Evolutionary conservation across 2,797 vertebrate genomes (phyloP).

Genomic region (Sebastes cheni): DNA sequence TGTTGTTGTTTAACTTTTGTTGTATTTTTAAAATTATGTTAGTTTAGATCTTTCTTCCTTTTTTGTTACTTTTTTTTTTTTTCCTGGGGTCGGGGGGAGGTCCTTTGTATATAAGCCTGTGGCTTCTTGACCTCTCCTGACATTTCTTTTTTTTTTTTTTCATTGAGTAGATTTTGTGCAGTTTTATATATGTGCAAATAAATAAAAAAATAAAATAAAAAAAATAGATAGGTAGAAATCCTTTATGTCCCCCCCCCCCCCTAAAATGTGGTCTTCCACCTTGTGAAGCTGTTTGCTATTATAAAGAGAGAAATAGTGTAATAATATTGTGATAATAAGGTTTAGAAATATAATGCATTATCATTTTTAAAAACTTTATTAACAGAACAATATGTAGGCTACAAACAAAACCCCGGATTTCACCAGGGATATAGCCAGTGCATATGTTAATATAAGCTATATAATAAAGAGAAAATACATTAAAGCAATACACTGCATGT

Average conservation of each 20-base stretch:
- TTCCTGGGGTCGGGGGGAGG: rapidly evolving
- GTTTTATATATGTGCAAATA: not conserved
- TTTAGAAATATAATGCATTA: not conserved
- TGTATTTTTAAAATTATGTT: too few species aligned
- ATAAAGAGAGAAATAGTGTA: too few species aligned
- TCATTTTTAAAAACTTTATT: not conserved
- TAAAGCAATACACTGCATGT: not conserved
- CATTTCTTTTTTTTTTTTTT: too few species aligned
- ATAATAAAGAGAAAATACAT: not conserved
- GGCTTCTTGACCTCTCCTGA: too few species aligned
- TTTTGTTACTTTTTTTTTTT: too few species aligned
- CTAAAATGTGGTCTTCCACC: not conserved
- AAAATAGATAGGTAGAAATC: not conserved
- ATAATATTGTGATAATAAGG: not conserved
- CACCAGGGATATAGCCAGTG: not conserved
- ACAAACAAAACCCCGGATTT: not conserved
- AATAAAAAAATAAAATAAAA: not conserved
- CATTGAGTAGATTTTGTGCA: too few species aligned
- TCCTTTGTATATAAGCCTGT: too few species aligned
- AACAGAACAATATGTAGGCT: not conserved
- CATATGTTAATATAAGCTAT: not conserved
- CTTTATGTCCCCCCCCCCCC: too few species aligned
- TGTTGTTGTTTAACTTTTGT: too few species aligned
- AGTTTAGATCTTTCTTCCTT: too few species aligned
- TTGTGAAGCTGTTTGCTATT: not conserved